Percentiles rank a stretch among this genome's conserved stretches.
These are phyloP conservation scores for human DNA, from an alignment of 2,113 vertebrate species.

Conservation along the genomic window DNA sequence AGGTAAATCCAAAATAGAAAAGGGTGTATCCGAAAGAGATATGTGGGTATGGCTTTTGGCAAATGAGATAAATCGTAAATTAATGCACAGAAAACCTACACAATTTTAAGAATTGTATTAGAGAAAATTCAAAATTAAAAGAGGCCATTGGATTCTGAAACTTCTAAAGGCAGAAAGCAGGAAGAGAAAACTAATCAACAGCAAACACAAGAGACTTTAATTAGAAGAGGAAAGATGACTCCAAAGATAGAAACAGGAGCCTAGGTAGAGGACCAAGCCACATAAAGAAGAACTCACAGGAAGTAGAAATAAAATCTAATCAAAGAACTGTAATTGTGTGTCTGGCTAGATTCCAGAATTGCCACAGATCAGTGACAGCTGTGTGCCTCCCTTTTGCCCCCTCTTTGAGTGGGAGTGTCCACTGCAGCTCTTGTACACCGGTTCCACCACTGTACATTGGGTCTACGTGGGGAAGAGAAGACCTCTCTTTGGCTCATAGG, in stretches of 20 bases:
- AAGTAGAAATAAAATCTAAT: not conserved
- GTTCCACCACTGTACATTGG: not conserved
- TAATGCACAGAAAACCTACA: not conserved
- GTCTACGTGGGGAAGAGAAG: not conserved
- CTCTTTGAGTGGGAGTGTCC: not conserved
- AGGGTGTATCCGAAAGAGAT: not conserved
- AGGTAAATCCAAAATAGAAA: not conserved
- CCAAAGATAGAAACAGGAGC: not conserved
- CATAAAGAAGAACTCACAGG: not conserved
- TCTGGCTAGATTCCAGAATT: not conserved
- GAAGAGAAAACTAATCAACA: not conserved
- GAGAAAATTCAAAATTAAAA: slow-evolving; percentile 16
- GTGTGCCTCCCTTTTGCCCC: accelerated
- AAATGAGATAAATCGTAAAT: not conserved
- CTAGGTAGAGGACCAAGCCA: not conserved
- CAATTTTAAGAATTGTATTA: not conserved
- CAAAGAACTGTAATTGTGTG: not conserved
- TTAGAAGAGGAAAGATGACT: not conserved
- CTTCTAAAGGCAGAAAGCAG: not conserved
- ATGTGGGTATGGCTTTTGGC: not conserved
- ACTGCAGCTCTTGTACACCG: too few relatives aligned
- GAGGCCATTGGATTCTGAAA: not conserved
- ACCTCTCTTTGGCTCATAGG: not conserved
- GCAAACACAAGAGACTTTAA: not conserved
- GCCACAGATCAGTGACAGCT: not conserved